Conservation (phyloP, 2,113 vertebrate species). For the Tachysurus vachellii region DNA sequence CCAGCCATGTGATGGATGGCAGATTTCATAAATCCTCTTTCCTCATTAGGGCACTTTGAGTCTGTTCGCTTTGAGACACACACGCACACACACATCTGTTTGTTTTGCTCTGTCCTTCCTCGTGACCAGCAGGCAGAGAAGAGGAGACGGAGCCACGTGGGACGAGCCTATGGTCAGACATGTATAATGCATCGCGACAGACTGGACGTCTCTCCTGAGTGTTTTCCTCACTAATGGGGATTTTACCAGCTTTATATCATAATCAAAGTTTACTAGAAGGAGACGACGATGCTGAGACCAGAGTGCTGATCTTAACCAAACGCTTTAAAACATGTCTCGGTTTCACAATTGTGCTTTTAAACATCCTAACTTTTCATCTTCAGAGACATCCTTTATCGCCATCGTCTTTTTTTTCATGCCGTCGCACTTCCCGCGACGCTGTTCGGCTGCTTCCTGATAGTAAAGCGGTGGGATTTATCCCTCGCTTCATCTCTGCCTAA, state of each 20-base stretch:
- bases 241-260: background rate
- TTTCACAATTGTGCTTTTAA: background rate
- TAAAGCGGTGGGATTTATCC: background rate
- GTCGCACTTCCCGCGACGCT: no score
- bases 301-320: background rate
- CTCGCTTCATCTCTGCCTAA: background rate
- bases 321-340: background rate
- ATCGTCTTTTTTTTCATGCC: background rate
- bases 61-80: slow-evolving; percentile 3
- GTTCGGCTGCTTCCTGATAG: no score
- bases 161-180: background rate
- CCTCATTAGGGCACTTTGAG: slow-evolving; percentile 11
- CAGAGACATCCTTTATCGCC: background rate
- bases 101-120: slow-evolving; percentile 7
- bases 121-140: background rate
- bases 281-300: background rate
- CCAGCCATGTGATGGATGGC: background rate
- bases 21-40: slow-evolving; percentile 21
- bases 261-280: background rate
- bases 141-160: background rate
- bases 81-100: slow-evolving; percentile 11
- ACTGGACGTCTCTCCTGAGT: slow-evolving; percentile 27
- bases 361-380: background rate
- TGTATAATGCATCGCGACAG: slow-evolving; percentile 51
- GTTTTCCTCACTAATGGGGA: slow-evolving; percentile 33